phyloP scores from a whole-genome alignment of 2,113 vertebrate species.

The Ivindomyrus marchei region DNA sequence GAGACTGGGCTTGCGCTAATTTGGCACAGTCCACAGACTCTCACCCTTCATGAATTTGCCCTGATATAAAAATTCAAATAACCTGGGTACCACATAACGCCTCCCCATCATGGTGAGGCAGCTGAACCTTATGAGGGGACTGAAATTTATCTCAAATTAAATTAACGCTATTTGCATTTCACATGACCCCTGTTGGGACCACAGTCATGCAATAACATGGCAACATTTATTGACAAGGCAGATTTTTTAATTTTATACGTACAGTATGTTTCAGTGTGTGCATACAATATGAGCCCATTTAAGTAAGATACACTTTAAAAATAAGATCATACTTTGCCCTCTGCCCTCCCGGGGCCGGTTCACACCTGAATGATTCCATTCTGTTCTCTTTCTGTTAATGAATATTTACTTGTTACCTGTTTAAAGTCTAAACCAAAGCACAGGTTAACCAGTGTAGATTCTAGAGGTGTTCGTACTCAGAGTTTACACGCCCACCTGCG shows the following conservation, averaged over 20 bases:
- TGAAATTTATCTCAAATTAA: not conserved
- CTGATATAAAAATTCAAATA: not conserved
- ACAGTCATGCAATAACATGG: not conserved
- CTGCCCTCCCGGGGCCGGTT: slow-evolving; percentile 7
- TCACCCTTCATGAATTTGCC: not conserved
- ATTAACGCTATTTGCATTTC: not conserved
- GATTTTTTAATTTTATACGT: not conserved
- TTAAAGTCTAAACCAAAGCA: slow-evolving; percentile 33
- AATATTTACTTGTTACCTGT: slow-evolving; percentile 47
- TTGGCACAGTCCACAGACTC: not conserved
- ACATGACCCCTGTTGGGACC: not conserved
- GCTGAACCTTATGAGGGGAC: not conserved
- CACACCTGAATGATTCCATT: slow-evolving; percentile 39
- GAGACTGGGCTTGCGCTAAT: not conserved
- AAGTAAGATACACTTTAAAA: not conserved
- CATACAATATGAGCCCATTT: not conserved
- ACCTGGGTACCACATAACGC: not conserved
- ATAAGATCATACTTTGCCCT: not conserved
- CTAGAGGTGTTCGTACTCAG: slow-evolving; percentile 21
- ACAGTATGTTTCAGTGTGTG: not conserved
- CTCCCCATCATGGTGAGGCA: not conserved
- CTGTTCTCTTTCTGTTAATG: slow-evolving; percentile 43
- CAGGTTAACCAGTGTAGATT: slow-evolving; percentile 20
- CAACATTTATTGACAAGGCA: not conserved
- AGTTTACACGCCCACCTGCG: not conserved